Evolutionary conservation across 2,888 invertebrate species (phyloP).

Genomic region (Ennomos erosarius): DNA sequence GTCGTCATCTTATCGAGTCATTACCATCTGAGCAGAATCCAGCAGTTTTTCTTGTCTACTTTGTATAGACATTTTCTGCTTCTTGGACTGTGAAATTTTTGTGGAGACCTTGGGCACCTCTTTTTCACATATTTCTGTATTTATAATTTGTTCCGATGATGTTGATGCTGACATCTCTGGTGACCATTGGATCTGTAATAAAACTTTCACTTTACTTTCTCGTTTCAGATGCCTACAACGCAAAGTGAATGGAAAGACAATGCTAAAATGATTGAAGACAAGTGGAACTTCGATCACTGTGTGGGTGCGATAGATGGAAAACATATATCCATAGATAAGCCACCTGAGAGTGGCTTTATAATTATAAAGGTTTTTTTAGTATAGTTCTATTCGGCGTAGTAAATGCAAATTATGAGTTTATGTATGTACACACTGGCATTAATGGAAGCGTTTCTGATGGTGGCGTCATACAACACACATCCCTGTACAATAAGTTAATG

Average conservation of each 20-base stretch:
- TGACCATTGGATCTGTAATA: slow-evolving; percentile 11
- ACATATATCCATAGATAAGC: slow-evolving; percentile 33
- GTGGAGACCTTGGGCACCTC: not conserved
- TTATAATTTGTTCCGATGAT: slow-evolving; percentile 7
- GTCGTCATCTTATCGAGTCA: slow-evolving; percentile 1
- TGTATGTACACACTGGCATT: slow-evolving; percentile 9
- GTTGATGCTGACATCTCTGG: slow-evolving; percentile 8
- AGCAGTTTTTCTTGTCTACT: no score
- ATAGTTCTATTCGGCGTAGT: slow-evolving; percentile 12
- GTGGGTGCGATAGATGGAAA: slow-evolving; percentile 42
- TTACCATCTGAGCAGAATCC: no score
- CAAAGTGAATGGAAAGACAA: slow-evolving; percentile 5
- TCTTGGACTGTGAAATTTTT: slow-evolving; percentile 6
- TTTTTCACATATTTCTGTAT: slow-evolving; percentile 10
- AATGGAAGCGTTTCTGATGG: slow-evolving; percentile 15
- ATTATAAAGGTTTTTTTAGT: slow-evolving; percentile 8
- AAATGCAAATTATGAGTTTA: slow-evolving; percentile 16
- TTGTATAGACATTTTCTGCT: not conserved
- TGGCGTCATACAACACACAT: slow-evolving; percentile 8
- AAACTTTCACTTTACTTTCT: slow-evolving; percentile 14
- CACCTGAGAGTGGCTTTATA: slow-evolving; percentile 19
- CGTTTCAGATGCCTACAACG: slow-evolving; percentile 14
- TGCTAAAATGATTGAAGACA: slow-evolving; percentile 32
- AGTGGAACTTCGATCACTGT: slow-evolving; percentile 47
- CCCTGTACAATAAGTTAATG: slow-evolving; percentile 32